phyloP scores from a whole-genome alignment of 1,140 invertebrate genomes.

The Rhopalosiphum padi region DNA sequence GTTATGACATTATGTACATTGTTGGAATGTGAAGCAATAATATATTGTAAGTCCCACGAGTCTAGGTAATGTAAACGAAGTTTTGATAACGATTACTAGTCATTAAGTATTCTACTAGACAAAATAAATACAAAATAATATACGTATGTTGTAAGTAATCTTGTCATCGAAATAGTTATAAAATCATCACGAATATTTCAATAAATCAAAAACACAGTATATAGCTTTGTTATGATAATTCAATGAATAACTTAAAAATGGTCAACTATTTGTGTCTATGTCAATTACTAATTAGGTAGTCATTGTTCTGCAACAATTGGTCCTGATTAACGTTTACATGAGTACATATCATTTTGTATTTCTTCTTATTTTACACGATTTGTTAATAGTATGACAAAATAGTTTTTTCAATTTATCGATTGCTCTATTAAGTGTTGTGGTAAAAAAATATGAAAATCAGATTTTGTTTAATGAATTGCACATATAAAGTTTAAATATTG shows the following conservation, averaged over 20 bases:
- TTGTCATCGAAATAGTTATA: neutral
- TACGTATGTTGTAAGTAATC: neutral
- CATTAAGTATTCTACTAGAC: neutral
- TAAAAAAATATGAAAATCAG: neutral
- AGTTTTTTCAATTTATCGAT: too few species aligned
- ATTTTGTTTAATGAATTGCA: neutral
- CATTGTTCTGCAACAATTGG: neutral
- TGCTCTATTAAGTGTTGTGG: neutral
- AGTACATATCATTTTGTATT: neutral
- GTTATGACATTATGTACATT: neutral
- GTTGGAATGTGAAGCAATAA: neutral
- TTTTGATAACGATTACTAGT: neutral
- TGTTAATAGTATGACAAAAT: neutral
- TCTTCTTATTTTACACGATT: neutral
- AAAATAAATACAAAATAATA: neutral
- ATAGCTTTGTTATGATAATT: neutral
- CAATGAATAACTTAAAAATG: neutral
- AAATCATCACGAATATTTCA: neutral
- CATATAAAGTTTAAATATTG: neutral
- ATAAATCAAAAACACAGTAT: neutral
- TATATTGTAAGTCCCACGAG: neutral
- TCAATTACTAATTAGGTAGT: neutral
- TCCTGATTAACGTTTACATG: neutral
- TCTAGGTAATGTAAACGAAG: neutral
- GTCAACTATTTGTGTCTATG: neutral